Conservation (phyloP, 2,888 invertebrate species). For the Tubulanus polymorphus region DNA sequence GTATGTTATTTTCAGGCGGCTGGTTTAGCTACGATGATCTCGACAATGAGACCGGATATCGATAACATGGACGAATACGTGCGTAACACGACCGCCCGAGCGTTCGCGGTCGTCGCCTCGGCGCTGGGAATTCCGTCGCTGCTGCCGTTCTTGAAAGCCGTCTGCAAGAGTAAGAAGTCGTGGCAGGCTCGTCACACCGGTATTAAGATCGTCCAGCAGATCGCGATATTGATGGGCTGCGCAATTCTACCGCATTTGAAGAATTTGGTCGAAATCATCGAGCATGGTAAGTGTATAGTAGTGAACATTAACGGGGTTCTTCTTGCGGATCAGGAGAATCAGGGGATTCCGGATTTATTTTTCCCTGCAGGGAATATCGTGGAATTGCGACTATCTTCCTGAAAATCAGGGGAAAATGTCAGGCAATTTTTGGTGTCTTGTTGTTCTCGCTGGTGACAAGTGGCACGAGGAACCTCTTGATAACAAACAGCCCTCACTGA, state of each 20-base stretch:
- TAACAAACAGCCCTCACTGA: too few relatives aligned
- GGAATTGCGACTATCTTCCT: too few relatives aligned
- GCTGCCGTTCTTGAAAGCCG: conserved; percentile 96
- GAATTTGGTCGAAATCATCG: conserved; percentile 97
- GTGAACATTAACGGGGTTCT: too few relatives aligned
- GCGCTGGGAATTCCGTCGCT: conserved; percentile 97
- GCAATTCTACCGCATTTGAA: conserved; percentile 98
- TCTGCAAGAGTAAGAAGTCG: conserved; percentile 97
- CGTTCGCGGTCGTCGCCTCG: conserved; percentile 99
- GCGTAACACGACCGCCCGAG: conserved; percentile 96
- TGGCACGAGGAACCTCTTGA: too few relatives aligned
- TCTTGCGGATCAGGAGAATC: too few relatives aligned
- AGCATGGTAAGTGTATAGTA: conserved; percentile 70
- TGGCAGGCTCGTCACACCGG: conserved; percentile 98
- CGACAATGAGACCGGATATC: conserved; percentile 99
- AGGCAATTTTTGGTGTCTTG: too few relatives aligned
- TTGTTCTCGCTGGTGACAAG: too few relatives aligned
- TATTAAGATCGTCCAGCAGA: conserved; percentile 99
- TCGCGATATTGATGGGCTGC: conserved; percentile 99
- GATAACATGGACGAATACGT: conserved; percentile 99
- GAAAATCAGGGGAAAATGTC: too few relatives aligned
- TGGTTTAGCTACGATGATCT: conserved; percentile 99
- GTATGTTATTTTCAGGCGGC: conserved; percentile 65
- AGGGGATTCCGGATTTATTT: too few relatives aligned
- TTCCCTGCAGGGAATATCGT: too few relatives aligned